Evolutionary conservation across 1,140 invertebrate genomes (phyloP).

Genomic region (Euglossa dilemma): DNA sequence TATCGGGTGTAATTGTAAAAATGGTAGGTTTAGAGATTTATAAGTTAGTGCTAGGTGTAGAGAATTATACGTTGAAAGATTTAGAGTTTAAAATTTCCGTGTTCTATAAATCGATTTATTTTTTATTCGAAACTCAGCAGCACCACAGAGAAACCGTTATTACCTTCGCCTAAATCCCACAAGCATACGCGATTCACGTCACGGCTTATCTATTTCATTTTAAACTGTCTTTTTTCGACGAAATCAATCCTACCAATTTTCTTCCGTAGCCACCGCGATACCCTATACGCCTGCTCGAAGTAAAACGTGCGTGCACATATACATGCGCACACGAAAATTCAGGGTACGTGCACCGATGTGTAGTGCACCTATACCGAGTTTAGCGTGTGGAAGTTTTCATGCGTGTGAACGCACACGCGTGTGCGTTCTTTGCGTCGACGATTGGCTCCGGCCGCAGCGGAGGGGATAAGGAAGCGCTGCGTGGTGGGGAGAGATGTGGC

Average conservation of each 20-base stretch:
- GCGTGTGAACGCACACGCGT: slow-evolving; percentile 35
- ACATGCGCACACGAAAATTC: not conserved
- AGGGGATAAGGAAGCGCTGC: slow-evolving; percentile 56
- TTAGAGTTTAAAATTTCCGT: not conserved
- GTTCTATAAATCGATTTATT: not conserved
- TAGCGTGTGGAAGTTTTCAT: not conserved
- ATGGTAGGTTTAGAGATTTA: too few relatives aligned
- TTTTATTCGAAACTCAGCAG: not conserved
- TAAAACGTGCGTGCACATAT: not conserved
- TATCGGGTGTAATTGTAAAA: too few relatives aligned
- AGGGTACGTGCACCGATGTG: not conserved
- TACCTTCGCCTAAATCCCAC: not conserved
- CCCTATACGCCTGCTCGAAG: too few relatives aligned
- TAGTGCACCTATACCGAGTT: slow-evolving; percentile 6
- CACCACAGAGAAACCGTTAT: not conserved
- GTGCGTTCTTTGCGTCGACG: slow-evolving; percentile 33
- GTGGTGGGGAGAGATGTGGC: slow-evolving; percentile 58
- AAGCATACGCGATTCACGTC: not conserved
- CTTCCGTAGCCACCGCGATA: not conserved
- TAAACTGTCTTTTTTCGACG: not conserved
- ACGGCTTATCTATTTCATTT: not conserved
- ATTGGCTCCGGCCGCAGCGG: slow-evolving; percentile 41
- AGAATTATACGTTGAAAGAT: not conserved
- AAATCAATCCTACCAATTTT: slow-evolving; percentile 16
- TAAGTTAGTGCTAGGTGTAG: too few relatives aligned